These are phyloP conservation scores for Ptilonorhynchus violaceus DNA, from an alignment of 2,113 vertebrate genomes.

Conservation along the genomic window DNA sequence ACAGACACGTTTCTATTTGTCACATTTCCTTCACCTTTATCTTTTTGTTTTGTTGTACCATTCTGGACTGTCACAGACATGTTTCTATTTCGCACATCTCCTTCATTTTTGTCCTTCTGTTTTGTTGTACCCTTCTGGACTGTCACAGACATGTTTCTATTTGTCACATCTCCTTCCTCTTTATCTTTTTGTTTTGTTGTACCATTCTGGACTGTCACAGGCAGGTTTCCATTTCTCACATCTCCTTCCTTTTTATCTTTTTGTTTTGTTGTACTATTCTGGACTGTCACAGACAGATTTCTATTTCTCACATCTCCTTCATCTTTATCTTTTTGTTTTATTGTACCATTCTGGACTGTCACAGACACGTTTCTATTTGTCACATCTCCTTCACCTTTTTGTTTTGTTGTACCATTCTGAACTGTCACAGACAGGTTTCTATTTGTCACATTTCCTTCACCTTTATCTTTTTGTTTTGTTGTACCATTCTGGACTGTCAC, in stretches of 20 bases:
- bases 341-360: too few relatives aligned
- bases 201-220: too few relatives aligned
- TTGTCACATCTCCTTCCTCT: slow-evolving; percentile 5
- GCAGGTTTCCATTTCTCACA: too few relatives aligned
- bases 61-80: background rate
- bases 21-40: background rate
- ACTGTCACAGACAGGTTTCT: background rate
- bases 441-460: slow-evolving; percentile 1
- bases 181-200: background rate
- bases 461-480: background rate
- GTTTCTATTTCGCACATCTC: background rate
- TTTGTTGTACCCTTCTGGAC: background rate
- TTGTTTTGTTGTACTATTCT: too few relatives aligned
- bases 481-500: too few relatives aligned
- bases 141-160: background rate
- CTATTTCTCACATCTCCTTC: too few relatives aligned
- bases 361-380: too few relatives aligned
- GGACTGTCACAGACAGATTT: too few relatives aligned
- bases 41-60: background rate
- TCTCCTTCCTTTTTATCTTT: too few relatives aligned
- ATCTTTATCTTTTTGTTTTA: too few relatives aligned
- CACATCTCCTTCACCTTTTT: too few relatives aligned
- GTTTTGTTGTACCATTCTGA: background rate
- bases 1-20: too few relatives aligned
- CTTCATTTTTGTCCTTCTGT: background rate